phyloP scores from a whole-genome alignment of 2,888 invertebrate genomes.

The Mythimna vitellina region DNA sequence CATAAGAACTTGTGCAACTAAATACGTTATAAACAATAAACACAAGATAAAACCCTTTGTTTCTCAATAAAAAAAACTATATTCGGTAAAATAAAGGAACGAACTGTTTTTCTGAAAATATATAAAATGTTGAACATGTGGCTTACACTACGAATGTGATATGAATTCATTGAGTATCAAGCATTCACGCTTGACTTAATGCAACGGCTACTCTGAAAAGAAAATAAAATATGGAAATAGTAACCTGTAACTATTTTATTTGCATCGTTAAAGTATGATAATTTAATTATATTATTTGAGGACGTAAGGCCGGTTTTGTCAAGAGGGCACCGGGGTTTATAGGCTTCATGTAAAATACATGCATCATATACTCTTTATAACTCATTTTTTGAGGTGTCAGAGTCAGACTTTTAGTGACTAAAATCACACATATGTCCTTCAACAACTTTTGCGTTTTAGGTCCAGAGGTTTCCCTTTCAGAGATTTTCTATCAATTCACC shows the following conservation, averaged over 20 bases:
- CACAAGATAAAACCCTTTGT: background rate
- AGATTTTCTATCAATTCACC: no score
- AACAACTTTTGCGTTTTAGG: no score
- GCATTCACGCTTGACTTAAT: conserved; percentile 25
- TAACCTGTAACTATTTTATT: background rate
- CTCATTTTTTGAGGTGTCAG: no score
- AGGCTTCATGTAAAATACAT: no score
- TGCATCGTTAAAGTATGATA: background rate
- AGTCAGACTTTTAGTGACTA: no score
- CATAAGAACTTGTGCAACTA: no score
- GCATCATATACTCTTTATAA: no score
- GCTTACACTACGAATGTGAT: background rate
- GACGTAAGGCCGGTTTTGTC: no score
- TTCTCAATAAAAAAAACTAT: no score
- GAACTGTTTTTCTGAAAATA: background rate
- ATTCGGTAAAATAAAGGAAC: background rate
- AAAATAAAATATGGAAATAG: background rate
- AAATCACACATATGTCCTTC: no score
- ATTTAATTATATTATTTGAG: background rate
- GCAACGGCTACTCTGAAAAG: conserved; percentile 1
- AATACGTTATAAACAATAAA: background rate
- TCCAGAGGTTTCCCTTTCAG: no score
- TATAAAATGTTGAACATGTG: background rate
- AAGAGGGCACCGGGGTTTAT: no score
- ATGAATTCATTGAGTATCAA: conserved; percentile 18